Conservation (phyloP, 2,113 vertebrate genomes). For the Cyanocitta stelleri region DNA sequence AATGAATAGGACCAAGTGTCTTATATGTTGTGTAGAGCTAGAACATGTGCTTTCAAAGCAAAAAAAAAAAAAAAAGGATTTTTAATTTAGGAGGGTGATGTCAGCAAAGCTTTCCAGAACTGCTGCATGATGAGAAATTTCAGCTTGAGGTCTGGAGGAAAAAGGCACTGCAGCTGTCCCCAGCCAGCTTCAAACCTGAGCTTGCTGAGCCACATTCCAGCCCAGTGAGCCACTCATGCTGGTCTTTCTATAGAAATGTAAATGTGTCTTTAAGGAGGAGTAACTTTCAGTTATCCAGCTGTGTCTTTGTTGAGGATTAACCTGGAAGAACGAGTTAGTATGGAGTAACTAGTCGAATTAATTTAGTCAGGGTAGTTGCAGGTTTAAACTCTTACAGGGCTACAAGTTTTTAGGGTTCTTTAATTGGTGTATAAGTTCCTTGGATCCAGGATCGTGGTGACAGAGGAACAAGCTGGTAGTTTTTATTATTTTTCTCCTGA, state of each 20-base stretch:
- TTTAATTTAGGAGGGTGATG: neutral
- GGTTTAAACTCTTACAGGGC: neutral
- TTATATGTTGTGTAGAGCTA: neutral
- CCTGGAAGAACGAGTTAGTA: constrained; percentile 8
- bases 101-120: neutral
- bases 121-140: neutral
- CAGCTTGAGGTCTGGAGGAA: neutral
- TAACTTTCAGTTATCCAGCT: neutral
- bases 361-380: neutral
- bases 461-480: neutral
- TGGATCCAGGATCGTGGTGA: neutral
- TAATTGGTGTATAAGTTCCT: neutral
- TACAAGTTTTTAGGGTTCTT: neutral
- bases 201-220: constrained; percentile 37
- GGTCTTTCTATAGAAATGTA: constrained; percentile 11
- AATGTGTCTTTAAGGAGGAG: constrained; percentile 22
- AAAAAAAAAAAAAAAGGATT: neutral
- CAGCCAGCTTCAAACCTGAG: neutral
- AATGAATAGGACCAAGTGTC: neutral
- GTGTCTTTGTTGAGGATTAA: neutral
- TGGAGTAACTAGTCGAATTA: neutral
- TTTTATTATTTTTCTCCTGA: neutral
- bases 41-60: neutral
- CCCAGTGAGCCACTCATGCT: neutral
- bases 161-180: neutral